Evolutionary conservation across 1,140 invertebrate species (phyloP).

Genomic region (Chironomus tepperi): DNA sequence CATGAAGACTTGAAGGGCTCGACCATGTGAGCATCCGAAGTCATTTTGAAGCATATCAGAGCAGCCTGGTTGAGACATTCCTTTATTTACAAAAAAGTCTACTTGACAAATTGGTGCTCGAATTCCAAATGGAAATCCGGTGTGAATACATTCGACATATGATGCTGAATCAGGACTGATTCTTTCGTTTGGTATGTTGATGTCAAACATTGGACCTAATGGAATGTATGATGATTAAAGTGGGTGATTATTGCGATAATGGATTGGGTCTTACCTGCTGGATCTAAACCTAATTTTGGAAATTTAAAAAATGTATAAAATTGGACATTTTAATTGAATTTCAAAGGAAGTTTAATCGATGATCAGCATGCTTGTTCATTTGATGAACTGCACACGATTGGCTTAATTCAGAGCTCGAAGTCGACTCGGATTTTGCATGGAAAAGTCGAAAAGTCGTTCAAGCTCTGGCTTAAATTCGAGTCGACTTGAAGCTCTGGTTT

Average conservation of each 20-base stretch:
- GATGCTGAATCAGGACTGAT: slow-evolving; percentile 55
- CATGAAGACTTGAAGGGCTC: slow-evolving; percentile 49
- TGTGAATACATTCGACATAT: slow-evolving; percentile 67
- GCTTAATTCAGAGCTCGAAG: too few species aligned
- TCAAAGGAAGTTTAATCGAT: too few species aligned
- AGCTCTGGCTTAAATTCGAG: too few species aligned
- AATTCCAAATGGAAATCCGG: slow-evolving; percentile 43
- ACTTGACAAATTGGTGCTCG: slow-evolving; percentile 50
- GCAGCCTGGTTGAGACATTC: slow-evolving; percentile 58
- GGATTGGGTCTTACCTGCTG: slow-evolving; percentile 38
- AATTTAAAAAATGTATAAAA: too few species aligned
- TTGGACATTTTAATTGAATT: too few species aligned
- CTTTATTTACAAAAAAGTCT: slow-evolving; percentile 65
- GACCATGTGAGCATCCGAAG: slow-evolving; percentile 44
- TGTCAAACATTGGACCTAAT: background rate
- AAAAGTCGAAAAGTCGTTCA: too few species aligned
- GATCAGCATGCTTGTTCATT: too few species aligned
- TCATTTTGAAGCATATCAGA: slow-evolving; percentile 31
- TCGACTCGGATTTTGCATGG: too few species aligned
- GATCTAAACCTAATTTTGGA: slow-evolving; percentile 51
- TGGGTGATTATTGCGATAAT: too few species aligned
- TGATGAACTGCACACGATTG: too few species aligned
- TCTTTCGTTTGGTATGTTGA: slow-evolving; percentile 36
- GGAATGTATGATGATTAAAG: too few species aligned
- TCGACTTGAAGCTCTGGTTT: too few species aligned